Base-by-base conservation (phyloP, 2,888 invertebrate species). In the Gordius sp. region DNA sequence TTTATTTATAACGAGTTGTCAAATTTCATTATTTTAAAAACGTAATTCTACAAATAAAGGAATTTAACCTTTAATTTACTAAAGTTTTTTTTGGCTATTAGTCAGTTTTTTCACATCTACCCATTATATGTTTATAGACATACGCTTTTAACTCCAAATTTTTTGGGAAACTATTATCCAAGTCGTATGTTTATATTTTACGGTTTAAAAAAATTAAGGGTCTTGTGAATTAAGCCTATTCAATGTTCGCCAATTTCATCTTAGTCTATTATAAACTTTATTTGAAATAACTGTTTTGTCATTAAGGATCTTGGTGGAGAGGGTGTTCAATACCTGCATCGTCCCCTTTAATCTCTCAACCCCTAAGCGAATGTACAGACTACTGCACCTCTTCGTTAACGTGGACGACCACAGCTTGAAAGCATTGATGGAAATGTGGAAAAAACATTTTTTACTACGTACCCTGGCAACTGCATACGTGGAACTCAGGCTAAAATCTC, bases 321-420 rank as follows among this genome's bases (percentile, higher is more conserved):
- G 89, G 62, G 73, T 91, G 27, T 69, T 93, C 41, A 89, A 91
- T 66, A 89, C 86, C 4, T 87, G 85, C 59, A 73, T 93, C 58
- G 89, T 93, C 54, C 91, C 91, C 0, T 93, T 86, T 68, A 82
- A 82, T 61, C 70, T 89, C 59, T 76, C 81, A 0, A 76, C 86
- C 0, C 77, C 78, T 24, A 81, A 85, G 59, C 75, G 89, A 60
- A 91, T 91, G 89, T 84, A 83, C 68, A 81, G 81, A 65, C 70
- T 93, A 25, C 84, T 83, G 66, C 82, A 85, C 66, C 71, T 91
- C 41, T 77, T 87, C 67, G 83, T 83, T 2, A 86, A 87, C 52
- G 80, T 91, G 28, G 91, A 91, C 66, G 84, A 87, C 62, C 81
- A 89, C 68, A 89, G 89, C 0, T 81, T 82, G 0, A 89, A 86